These are phyloP conservation scores for Erynnis tages DNA, from an alignment of 2,888 invertebrate genomes.

Conservation along the genomic window DNA sequence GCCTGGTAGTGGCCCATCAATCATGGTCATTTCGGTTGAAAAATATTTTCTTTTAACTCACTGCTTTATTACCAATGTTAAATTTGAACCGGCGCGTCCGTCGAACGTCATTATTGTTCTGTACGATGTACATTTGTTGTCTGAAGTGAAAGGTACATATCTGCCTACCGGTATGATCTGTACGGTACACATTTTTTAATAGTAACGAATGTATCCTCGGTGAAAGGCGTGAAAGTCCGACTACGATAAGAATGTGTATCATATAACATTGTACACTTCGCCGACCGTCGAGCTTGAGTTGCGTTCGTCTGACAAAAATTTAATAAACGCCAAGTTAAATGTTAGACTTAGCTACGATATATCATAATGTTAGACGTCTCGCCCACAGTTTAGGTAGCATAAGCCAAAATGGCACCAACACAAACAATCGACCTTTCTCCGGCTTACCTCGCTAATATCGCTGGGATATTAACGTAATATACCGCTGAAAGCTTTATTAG, in stretches of 20 bases:
- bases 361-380: constrained; percentile 25
- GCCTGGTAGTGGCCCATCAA: constrained; percentile 7
- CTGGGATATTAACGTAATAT: constrained; percentile 27
- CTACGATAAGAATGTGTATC: constrained; percentile 21
- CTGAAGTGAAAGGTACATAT: constrained; percentile 30
- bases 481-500: constrained; percentile 26
- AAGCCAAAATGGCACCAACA: constrained; percentile 24
- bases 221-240: constrained; percentile 58
- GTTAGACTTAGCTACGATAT: constrained; percentile 13
- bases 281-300: constrained; percentile 8
- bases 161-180: constrained; percentile 14
- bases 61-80: background rate
- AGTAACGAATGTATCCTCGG: constrained; percentile 33
- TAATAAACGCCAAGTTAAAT: constrained; percentile 18
- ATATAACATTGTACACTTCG: constrained; percentile 6
- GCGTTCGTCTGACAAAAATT: constrained; percentile 4
- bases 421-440: constrained; percentile 25
- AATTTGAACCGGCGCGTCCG: background rate
- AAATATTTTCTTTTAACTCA: constrained; percentile 6
- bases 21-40: constrained; percentile 1
- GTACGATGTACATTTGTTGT: constrained; percentile 23
- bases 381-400: constrained; percentile 18
- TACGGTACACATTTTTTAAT: constrained; percentile 25
- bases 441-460: constrained; percentile 23
- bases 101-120: constrained; percentile 12